Percentiles rank a stretch among this genome's conserved stretches.
Evolutionary conservation across 2,113 vertebrate species (phyloP).

Genomic region (Candoia aspera): DNA sequence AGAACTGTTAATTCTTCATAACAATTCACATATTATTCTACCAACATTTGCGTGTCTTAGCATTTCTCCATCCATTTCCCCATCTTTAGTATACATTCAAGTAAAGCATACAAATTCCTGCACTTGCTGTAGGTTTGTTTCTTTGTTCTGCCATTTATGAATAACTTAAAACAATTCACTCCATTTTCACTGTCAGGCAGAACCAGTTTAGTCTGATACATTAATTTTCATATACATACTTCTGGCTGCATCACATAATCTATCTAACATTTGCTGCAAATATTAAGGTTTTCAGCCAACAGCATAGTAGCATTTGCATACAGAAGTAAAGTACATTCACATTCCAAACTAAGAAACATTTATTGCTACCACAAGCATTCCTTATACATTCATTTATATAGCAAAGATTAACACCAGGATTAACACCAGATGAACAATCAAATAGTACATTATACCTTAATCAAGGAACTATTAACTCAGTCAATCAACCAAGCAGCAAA

Average conservation of each 20-base stretch:
- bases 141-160: neutral
- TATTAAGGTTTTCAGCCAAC: neutral
- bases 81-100: neutral
- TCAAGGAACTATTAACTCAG: too few relatives aligned
- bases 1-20: neutral
- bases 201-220: neutral
- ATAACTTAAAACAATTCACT: neutral
- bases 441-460: too few relatives aligned
- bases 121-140: neutral
- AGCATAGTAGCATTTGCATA: neutral
- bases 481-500: too few relatives aligned
- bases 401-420: too few relatives aligned
- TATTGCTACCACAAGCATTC: neutral
- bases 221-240: neutral
- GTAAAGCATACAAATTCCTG: neutral
- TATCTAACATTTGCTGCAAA: neutral
- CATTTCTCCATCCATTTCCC: neutral
- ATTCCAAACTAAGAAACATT: neutral
- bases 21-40: neutral
- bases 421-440: too few relatives aligned
- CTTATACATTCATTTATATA: neutral
- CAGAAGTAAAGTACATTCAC: neutral
- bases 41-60: neutral
- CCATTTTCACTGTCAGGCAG: neutral
- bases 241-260: neutral